Evolutionary conservation across 2,113 vertebrate species (phyloP).

Genomic region (Etia nguti): DNA sequence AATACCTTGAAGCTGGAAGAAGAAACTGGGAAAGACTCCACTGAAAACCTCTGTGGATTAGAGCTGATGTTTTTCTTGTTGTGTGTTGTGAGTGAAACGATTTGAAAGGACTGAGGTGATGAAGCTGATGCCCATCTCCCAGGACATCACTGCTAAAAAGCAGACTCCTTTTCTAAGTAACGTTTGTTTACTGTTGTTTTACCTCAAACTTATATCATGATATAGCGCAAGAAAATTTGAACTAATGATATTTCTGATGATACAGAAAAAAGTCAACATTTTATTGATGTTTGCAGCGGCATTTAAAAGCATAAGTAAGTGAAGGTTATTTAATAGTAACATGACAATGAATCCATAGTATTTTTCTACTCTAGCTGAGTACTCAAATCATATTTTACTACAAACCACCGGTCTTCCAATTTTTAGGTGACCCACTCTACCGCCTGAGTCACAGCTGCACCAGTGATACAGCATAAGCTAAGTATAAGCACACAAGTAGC

Average conservation of each 20-base stretch:
- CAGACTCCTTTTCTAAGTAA: background rate
- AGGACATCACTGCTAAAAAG: background rate
- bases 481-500: background rate
- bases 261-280: background rate
- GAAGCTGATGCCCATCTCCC: background rate
- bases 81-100: background rate
- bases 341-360: background rate
- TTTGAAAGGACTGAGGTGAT: background rate
- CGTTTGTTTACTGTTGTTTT: background rate
- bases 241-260: background rate
- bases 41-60: background rate
- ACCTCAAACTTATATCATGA: background rate
- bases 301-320: background rate
- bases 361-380: too few species aligned
- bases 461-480: background rate
- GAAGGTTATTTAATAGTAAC: background rate
- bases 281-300: background rate
- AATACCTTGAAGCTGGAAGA: background rate
- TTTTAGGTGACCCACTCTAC: background rate
- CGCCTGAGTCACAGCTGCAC: background rate
- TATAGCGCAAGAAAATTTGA: background rate
- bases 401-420: rapidly evolving
- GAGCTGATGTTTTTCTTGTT: background rate
- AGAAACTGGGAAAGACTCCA: background rate
- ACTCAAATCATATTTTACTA: too few species aligned